Conservation (phyloP, 2,113 vertebrate genomes). For the Pholis gunnellus region DNA sequence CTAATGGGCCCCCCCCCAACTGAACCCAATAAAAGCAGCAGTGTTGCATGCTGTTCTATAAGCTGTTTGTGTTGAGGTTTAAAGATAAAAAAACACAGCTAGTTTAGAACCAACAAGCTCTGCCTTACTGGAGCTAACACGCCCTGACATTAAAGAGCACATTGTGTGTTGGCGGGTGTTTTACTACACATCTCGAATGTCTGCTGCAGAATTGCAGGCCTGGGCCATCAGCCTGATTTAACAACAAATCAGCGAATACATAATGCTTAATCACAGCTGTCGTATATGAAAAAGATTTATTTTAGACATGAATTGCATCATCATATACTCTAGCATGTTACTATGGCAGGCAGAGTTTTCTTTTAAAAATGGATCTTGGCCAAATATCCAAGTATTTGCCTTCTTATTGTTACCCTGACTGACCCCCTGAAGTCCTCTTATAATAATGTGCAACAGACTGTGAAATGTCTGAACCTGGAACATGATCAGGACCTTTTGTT, state of each 20-base stretch:
- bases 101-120: slow-evolving; percentile 23
- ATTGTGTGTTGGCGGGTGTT: slow-evolving; percentile 4
- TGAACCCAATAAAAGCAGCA: slow-evolving; percentile 40
- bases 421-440: slow-evolving; percentile 57
- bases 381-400: slow-evolving; percentile 20
- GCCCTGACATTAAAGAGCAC: slow-evolving; percentile 36
- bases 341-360: neutral
- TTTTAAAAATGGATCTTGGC: slow-evolving; percentile 22
- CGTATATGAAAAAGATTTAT: neutral
- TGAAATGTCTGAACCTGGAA: slow-evolving; percentile 70
- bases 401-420: slow-evolving; percentile 49
- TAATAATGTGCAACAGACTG: slow-evolving; percentile 75
- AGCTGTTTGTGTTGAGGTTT: slow-evolving; percentile 29
- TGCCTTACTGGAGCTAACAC: slow-evolving; percentile 27
- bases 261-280: neutral
- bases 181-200: slow-evolving; percentile 32
- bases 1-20: slow-evolving; percentile 17
- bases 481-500: slow-evolving; percentile 69
- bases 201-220: neutral
- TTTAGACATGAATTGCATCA: neutral
- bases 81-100: slow-evolving; percentile 5
- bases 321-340: neutral
- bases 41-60: neutral
- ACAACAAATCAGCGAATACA: neutral
- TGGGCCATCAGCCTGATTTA: neutral